Conservation (phyloP, 2,113 vertebrate species). For the Parotia lawesii region DNA sequence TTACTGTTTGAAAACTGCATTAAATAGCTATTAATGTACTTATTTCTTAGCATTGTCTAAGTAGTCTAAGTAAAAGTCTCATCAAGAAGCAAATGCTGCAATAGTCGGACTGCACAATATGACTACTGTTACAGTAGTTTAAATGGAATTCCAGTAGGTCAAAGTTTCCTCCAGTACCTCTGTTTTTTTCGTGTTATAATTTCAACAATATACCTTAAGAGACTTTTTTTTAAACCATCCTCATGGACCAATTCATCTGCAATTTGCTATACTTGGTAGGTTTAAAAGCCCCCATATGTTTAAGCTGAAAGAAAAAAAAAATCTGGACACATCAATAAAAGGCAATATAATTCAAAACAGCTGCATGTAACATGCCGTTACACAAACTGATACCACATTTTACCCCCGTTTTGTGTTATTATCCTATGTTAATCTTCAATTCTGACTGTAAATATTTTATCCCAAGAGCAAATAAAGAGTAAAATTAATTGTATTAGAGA, state of each 20-base stretch:
- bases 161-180: constrained; percentile 49
- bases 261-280: constrained; percentile 74
- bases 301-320: constrained; percentile 69
- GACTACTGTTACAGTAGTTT: constrained; percentile 73
- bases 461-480: constrained; percentile 8
- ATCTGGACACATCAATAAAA: constrained; percentile 74
- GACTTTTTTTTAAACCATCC: constrained; percentile 42
- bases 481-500: neutral
- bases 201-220: constrained; percentile 58
- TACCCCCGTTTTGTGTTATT: constrained; percentile 46
- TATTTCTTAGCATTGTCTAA: neutral
- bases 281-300: constrained; percentile 70
- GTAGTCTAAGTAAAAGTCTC: neutral
- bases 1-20: neutral
- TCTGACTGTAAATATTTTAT: constrained; percentile 37
- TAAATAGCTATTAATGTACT: neutral
- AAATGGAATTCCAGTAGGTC: constrained; percentile 53
- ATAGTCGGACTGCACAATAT: neutral
- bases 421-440: constrained; percentile 45
- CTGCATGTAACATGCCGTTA: constrained; percentile 71
- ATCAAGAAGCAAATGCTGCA: neutral
- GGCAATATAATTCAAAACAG: constrained; percentile 73
- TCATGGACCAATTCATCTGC: constrained; percentile 73
- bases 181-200: constrained; percentile 6
- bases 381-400: constrained; percentile 76